phyloP scores from a whole-genome alignment of 2,113 vertebrate species.

The Danio rerio region DNA sequence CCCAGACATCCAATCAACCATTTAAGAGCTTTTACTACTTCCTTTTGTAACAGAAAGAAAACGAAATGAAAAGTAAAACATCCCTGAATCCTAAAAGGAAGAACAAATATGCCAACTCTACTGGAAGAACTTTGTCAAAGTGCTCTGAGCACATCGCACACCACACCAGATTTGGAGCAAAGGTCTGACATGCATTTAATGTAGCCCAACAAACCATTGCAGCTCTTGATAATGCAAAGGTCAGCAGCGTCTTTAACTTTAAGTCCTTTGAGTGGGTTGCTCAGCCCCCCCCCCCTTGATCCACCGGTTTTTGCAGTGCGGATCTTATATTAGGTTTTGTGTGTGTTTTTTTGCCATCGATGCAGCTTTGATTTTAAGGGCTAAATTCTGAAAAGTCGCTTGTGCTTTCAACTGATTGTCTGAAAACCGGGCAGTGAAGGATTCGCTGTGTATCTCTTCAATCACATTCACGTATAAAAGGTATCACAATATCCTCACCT shows the following conservation, averaged over 20 bases:
- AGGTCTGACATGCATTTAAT: not conserved
- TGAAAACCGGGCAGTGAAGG: not conserved
- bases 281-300: not conserved
- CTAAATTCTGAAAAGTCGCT: not conserved
- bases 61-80: not conserved
- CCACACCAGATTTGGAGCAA: not conserved
- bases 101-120: conserved; percentile 21
- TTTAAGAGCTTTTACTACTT: not conserved
- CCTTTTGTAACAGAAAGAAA: conserved; percentile 2
- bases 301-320: not conserved
- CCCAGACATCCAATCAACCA: not conserved
- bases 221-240: not conserved
- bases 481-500: not conserved
- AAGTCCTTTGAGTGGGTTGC: not conserved
- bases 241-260: not conserved
- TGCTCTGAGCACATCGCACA: conserved; percentile 15
- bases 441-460: not conserved
- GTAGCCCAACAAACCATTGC: not conserved
- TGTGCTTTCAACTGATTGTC: conserved; percentile 1
- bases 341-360: conserved; percentile 13
- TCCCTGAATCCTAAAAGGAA: conserved; percentile 33
- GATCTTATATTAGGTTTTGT: not conserved
- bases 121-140: conserved; percentile 25
- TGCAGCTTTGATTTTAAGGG: conserved; percentile 28
- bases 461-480: not conserved